Percentiles rank a stretch among this genome's conserved stretches.
Conservation (phyloP, 1,140 invertebrate species). For the Diorhabda elongata region DNA sequence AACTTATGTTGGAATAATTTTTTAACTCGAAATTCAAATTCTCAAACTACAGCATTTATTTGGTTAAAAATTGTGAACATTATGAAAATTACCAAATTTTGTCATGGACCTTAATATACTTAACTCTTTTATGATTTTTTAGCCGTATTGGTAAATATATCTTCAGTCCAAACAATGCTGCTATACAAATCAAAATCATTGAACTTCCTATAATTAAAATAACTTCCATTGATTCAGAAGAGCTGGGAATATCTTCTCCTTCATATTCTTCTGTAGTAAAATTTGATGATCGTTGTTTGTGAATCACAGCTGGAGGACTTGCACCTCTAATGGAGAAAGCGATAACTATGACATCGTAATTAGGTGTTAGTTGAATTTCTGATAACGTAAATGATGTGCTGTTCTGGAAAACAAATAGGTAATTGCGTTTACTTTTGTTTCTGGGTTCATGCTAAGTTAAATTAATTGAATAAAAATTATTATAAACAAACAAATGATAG, state of each 20-base stretch:
- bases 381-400: slow-evolving; percentile 31
- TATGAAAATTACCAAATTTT: not conserved
- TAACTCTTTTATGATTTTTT: slow-evolving; percentile 15
- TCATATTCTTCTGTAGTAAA: too few relatives aligned
- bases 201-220: slow-evolving; percentile 19
- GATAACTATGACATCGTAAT: slow-evolving; percentile 39
- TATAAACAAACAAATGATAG: too few relatives aligned
- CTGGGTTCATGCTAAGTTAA: too few relatives aligned
- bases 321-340: slow-evolving; percentile 42
- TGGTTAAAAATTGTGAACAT: not conserved
- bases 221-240: slow-evolving; percentile 4
- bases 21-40: too few relatives aligned
- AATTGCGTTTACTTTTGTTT: too few relatives aligned
- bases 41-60: too few relatives aligned
- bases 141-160: slow-evolving; percentile 27
- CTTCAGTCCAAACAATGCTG: slow-evolving; percentile 21
- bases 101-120: slow-evolving; percentile 9
- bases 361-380: slow-evolving; percentile 28
- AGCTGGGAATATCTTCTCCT: too few relatives aligned
- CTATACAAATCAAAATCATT: slow-evolving; percentile 19
- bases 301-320: slow-evolving; percentile 25
- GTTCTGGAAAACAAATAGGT: slow-evolving; percentile 34
- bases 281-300: slow-evolving; percentile 1
- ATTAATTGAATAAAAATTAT: too few relatives aligned
- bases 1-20: too few relatives aligned